phyloP scores from a whole-genome alignment of 2,797 vertebrate species.

The Smutsia temminckii region DNA sequence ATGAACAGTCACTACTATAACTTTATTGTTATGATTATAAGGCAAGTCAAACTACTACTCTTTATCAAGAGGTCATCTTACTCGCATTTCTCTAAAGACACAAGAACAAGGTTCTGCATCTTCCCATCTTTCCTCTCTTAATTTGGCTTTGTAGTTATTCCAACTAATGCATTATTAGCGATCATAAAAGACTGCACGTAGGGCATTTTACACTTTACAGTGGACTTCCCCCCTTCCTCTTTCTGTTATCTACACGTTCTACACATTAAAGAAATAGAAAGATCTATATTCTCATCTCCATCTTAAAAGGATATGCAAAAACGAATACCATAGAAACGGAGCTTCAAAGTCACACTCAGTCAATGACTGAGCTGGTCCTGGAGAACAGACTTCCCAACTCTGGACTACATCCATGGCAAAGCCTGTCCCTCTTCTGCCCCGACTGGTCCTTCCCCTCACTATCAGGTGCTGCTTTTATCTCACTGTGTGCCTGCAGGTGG shows the following conservation, averaged over 20 bases:
- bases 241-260: not conserved
- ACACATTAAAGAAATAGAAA: not conserved
- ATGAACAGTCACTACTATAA: not conserved
- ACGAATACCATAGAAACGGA: not conserved
- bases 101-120: not conserved
- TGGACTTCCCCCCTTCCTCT: not conserved
- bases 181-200: not conserved
- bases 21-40: not conserved
- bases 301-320: slow-evolving; percentile 43
- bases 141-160: not conserved
- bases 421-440: not conserved
- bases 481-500: slow-evolving; percentile 10
- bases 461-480: slow-evolving; percentile 55
- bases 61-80: not conserved
- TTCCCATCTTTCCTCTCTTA: not conserved
- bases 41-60: not conserved
- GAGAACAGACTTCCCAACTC: not conserved
- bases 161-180: not conserved
- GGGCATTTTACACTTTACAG: not conserved
- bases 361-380: not conserved
- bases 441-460: not conserved
- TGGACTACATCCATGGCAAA: not conserved
- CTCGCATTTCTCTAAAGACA: not conserved
- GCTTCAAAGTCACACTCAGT: not conserved
- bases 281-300: not conserved